Percentiles rank a stretch among this genome's conserved stretches.
phyloP scores from a whole-genome alignment of 2,888 invertebrate genomes.

The Parelbella ahira region DNA sequence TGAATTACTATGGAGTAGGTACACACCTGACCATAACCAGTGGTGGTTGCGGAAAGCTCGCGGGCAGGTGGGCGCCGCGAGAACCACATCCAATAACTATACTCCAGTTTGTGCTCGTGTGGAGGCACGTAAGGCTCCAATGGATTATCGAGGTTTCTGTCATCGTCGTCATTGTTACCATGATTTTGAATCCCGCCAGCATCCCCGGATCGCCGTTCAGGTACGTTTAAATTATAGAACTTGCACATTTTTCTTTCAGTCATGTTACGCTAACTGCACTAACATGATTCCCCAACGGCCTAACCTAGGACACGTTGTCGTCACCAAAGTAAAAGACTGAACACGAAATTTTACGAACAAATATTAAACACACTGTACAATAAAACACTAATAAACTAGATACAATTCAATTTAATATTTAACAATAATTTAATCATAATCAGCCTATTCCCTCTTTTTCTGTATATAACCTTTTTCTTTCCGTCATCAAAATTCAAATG shows the following conservation, averaged over 20 bases:
- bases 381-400: conserved; percentile 42
- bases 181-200: conserved; percentile 53
- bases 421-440: conserved; percentile 50
- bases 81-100: conserved; percentile 96
- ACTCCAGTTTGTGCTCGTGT: conserved; percentile 95
- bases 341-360: conserved; percentile 40
- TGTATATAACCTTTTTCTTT: conserved; percentile 78
- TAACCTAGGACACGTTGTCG: conserved; percentile 78
- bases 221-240: conserved; percentile 79
- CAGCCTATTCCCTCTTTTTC: conserved; percentile 74
- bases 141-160: conserved; percentile 59
- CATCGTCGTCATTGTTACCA: conserved; percentile 54
- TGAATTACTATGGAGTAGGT: conserved; percentile 10
- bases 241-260: conserved; percentile 80
- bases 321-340: conserved; percentile 49
- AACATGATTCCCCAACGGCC: conserved; percentile 78
- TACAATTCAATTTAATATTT: conserved; percentile 38
- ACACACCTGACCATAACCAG: conserved; percentile 72
- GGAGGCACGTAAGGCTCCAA: conserved; percentile 82
- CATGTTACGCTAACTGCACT: conserved; percentile 72
- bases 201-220: conserved; percentile 72
- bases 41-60: conserved; percentile 63
- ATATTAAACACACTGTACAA: conserved; percentile 45
- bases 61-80: conserved; percentile 78
- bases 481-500: conserved; percentile 79